phyloP scores from a whole-genome alignment of 1,140 invertebrate genomes.

The Caenorhabditis latens region DNA sequence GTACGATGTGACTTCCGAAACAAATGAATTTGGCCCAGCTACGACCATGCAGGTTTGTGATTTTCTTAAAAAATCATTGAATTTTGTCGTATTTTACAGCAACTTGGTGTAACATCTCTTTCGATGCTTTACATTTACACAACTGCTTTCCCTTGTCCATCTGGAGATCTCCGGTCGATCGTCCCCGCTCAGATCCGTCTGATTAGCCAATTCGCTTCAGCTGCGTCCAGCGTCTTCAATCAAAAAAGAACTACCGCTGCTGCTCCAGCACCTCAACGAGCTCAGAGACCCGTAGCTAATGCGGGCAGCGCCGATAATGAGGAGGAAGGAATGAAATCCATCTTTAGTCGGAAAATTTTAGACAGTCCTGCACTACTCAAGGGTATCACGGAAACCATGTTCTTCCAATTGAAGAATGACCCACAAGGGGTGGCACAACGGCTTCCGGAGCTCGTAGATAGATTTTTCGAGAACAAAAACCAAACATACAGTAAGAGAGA shows the following conservation, averaged over 20 bases:
- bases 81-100: too few relatives aligned
- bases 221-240: conserved; percentile 16
- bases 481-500: conserved; percentile 13
- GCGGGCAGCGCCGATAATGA: neutral
- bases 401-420: conserved; percentile 23
- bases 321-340: neutral
- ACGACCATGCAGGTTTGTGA: neutral
- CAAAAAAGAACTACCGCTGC: neutral
- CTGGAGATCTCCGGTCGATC: conserved; percentile 37
- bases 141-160: conserved; percentile 26
- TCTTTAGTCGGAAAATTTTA: conserved; percentile 1
- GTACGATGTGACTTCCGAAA: neutral
- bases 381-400: neutral
- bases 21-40: neutral
- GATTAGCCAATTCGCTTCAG: conserved; percentile 13
- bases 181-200: conserved; percentile 24
- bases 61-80: too few relatives aligned
- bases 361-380: neutral
- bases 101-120: neutral
- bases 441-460: conserved; percentile 17
- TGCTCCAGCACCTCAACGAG: neutral
- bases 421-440: neutral
- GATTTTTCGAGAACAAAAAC: neutral
- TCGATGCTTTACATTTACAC: conserved; percentile 20
- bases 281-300: neutral